These are phyloP conservation scores for Amphiprion percula DNA, from an alignment of 2,113 vertebrate genomes.

Conservation along the genomic window DNA sequence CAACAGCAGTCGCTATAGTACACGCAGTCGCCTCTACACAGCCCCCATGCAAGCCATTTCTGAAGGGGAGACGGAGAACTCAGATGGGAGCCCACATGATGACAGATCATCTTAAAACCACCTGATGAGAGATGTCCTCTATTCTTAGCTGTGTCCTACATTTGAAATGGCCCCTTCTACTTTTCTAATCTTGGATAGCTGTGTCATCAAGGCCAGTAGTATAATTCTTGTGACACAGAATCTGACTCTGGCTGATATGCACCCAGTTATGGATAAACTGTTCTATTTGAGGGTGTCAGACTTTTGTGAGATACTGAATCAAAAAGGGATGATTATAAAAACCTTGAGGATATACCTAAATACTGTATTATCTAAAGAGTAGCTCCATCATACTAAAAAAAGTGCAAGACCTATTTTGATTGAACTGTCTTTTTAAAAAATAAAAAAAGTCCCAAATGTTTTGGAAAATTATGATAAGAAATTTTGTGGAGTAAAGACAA, in stretches of 20 bases:
- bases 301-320: constrained; percentile 51
- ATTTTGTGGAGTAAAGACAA: constrained; percentile 54
- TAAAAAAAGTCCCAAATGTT: constrained; percentile 54
- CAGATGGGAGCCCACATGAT: constrained; percentile 96
- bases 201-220: constrained; percentile 34
- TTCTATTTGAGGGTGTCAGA: constrained; percentile 43
- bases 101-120: constrained; percentile 95
- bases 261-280: constrained; percentile 36
- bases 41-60: constrained; percentile 99
- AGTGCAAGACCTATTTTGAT: constrained; percentile 73
- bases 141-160: constrained; percentile 43
- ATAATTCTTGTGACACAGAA: constrained; percentile 47
- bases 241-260: constrained; percentile 54
- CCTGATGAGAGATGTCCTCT: constrained; percentile 39
- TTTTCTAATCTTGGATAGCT: constrained; percentile 57
- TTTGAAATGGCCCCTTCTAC: constrained; percentile 49
- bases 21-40: constrained; percentile 95
- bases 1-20: constrained; percentile 98
- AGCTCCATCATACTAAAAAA: constrained; percentile 45
- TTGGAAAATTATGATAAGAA: constrained; percentile 62
- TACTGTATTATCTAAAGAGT: constrained; percentile 63
- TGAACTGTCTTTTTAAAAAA: constrained; percentile 62
- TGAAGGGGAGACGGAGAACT: constrained; percentile 97
- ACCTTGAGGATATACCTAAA: constrained; percentile 48
- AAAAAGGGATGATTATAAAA: constrained; percentile 42